phyloP scores from a whole-genome alignment of 2,113 vertebrate genomes.

The Silurus glanis region DNA sequence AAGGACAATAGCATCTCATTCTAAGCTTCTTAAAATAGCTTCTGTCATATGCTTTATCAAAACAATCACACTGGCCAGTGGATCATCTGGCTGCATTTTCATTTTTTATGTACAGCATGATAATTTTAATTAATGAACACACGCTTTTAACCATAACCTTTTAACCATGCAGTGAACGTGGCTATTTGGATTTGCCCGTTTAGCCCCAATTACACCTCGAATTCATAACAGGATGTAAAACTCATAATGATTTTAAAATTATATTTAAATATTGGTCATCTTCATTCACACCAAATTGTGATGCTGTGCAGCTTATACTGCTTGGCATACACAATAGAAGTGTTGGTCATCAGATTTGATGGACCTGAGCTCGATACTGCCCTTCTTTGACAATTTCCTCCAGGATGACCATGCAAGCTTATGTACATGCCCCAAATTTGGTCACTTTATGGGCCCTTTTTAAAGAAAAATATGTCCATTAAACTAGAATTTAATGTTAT shows the following conservation, averaged over 20 bases:
- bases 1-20: background rate
- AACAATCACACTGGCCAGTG: background rate
- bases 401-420: background rate
- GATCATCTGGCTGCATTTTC: background rate
- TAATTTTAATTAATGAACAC: too few relatives aligned
- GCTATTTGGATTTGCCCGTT: background rate
- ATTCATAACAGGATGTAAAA: too few relatives aligned
- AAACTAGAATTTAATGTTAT: background rate
- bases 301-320: background rate
- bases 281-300: too few relatives aligned
- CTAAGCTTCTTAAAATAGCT: background rate
- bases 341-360: background rate
- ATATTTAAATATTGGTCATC: too few relatives aligned
- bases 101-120: background rate
- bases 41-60: background rate
- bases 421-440: background rate
- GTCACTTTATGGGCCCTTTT: background rate
- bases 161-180: background rate
- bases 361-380: background rate
- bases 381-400: background rate
- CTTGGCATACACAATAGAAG: background rate
- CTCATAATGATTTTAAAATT: too few relatives aligned
- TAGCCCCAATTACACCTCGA: background rate
- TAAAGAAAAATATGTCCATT: background rate
- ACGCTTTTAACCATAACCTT: background rate